phyloP scores from a whole-genome alignment of 2,797 vertebrate genomes.

The Dryobates pubescens region DNA sequence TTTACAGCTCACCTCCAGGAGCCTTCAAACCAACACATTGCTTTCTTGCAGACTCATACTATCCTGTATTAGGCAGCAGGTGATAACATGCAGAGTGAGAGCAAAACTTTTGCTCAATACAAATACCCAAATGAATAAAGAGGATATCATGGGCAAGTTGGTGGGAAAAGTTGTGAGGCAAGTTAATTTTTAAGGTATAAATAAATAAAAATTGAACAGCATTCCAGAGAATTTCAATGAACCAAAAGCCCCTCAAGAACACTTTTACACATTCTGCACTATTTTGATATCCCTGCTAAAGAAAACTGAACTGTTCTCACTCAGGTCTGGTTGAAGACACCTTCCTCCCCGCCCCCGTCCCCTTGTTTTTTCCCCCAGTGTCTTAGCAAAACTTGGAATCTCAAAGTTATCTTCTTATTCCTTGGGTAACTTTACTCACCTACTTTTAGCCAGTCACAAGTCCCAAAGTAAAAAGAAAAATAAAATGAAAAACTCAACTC shows the following conservation, averaged over 20 bases:
- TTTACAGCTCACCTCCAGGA: constrained; percentile 28
- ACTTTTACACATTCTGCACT: constrained; percentile 36
- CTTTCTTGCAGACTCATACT: neutral
- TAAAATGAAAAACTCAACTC: neutral
- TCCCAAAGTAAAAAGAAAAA: neutral
- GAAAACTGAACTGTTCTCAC: constrained; percentile 15
- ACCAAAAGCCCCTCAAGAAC: constrained; percentile 46
- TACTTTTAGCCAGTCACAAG: neutral
- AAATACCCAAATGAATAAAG: constrained; percentile 57
- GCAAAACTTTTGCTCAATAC: constrained; percentile 55
- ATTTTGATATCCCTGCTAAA: constrained; percentile 35
- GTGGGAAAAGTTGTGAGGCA: constrained; percentile 62
- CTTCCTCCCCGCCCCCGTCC: too few relatives aligned
- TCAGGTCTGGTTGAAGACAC: neutral
- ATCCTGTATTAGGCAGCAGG: constrained; percentile 21
- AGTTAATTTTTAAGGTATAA: constrained; percentile 59
- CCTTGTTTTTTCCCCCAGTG: too few relatives aligned
- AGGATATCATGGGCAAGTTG: constrained; percentile 47
- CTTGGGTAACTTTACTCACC: neutral
- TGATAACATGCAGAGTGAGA: constrained; percentile 1
- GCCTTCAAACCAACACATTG: constrained; percentile 6
- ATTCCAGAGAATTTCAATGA: constrained; percentile 72
- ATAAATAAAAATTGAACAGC: constrained; percentile 18
- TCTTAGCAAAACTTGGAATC: constrained; percentile 6
- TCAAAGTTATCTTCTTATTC: neutral